Conservation (phyloP, 2,113 vertebrate genomes). For the Probosciger aterrimus region DNA sequence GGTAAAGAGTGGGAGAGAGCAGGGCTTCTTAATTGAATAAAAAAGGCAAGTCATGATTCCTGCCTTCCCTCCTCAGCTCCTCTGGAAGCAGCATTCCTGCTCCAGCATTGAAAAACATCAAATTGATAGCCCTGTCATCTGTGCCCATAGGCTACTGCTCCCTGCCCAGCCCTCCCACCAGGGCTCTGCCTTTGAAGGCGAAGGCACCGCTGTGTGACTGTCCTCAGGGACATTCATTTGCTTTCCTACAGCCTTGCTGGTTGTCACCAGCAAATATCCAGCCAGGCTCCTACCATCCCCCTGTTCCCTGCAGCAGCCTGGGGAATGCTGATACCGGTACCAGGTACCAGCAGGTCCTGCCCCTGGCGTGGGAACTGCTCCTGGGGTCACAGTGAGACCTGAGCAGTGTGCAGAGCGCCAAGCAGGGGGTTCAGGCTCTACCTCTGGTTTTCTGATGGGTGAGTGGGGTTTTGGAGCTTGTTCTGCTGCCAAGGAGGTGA, state of each 20-base stretch:
- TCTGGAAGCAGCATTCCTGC: background rate
- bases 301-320: background rate
- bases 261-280: conserved; percentile 11
- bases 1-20: background rate
- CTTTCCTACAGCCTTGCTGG: background rate
- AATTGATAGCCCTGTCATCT: conserved; percentile 33
- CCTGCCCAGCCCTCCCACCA: conserved; percentile 26
- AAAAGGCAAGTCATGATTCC: background rate
- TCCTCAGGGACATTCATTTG: conserved; percentile 31
- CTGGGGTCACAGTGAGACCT: background rate
- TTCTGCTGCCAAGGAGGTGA: background rate
- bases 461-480: background rate
- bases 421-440: background rate
- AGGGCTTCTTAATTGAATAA: conserved; percentile 14
- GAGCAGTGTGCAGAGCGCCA: background rate
- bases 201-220: background rate
- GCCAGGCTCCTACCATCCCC: background rate
- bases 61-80: background rate
- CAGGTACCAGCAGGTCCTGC: background rate
- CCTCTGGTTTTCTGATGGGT: background rate
- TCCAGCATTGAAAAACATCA: background rate
- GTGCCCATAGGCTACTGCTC: conserved; percentile 60
- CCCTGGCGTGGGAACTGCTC: accelerated
- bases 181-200: conserved; percentile 43
- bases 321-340: background rate